Evolutionary conservation across 92 coral and sea anemone genomes (phyloP).

Genomic region (Phenganax marumi): DNA sequence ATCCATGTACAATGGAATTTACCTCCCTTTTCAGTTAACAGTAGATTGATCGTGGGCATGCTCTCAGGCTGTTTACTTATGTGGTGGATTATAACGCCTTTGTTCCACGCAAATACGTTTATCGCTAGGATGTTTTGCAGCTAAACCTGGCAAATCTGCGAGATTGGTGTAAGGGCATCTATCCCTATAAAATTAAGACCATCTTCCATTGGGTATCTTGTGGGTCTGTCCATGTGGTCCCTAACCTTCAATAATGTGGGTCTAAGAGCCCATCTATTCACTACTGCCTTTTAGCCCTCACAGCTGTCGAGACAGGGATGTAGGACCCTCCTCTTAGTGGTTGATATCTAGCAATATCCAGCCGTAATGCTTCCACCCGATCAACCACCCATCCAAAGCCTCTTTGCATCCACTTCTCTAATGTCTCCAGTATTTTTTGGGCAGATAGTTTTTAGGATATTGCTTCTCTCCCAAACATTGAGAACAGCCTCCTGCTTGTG

Average conservation of each 20-base stretch:
- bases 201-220: constrained; percentile 35
- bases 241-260: constrained; percentile 31
- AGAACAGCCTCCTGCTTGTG: neutral
- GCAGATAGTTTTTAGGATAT: neutral
- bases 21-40: constrained; percentile 38
- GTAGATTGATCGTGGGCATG: constrained; percentile 40
- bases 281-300: constrained; percentile 41
- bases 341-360: constrained; percentile 14
- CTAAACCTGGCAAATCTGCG: constrained; percentile 18
- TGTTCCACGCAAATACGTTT: constrained; percentile 39
- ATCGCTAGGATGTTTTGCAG: constrained; percentile 27
- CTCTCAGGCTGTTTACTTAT: constrained; percentile 23
- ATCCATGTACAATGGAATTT: neutral
- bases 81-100: constrained; percentile 27
- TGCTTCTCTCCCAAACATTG: neutral
- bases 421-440: neutral
- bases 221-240: neutral
- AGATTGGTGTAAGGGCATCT: constrained; percentile 33
- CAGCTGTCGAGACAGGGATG: constrained; percentile 22
- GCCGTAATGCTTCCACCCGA: constrained; percentile 3
- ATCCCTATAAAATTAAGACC: constrained; percentile 39
- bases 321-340: constrained; percentile 27
- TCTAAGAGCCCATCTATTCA: constrained; percentile 51
- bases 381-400: constrained; percentile 33
- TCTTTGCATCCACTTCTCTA: neutral